phyloP scores from a whole-genome alignment of 2,113 vertebrate genomes.

The Podarcis raffonei region DNA sequence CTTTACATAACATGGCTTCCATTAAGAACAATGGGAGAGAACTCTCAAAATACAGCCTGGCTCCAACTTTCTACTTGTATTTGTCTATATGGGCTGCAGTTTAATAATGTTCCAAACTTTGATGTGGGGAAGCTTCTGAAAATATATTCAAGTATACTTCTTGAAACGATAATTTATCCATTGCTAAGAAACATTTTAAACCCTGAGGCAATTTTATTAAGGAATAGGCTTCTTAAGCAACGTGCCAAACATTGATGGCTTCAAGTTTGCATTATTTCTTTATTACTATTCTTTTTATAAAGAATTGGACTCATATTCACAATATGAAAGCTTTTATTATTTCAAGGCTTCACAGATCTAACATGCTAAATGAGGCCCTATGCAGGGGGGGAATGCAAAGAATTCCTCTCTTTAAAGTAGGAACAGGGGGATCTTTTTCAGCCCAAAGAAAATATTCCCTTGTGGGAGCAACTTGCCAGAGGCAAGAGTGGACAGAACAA shows the following conservation, averaged over 20 bases:
- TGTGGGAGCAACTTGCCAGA: too few relatives aligned
- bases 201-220: neutral
- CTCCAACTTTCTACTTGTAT: conserved; percentile 15
- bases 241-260: neutral
- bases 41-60: neutral
- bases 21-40: conserved; percentile 13
- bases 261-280: neutral
- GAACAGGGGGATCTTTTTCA: too few relatives aligned
- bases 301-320: neutral
- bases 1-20: neutral
- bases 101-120: neutral
- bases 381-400: neutral
- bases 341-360: neutral
- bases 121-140: neutral
- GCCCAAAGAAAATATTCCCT: too few relatives aligned
- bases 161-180: conserved; percentile 21
- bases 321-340: conserved; percentile 2
- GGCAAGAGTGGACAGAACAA: too few relatives aligned
- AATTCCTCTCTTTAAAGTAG: neutral
- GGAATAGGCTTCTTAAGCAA: neutral
- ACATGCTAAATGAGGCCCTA: neutral
- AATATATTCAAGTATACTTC: conserved; percentile 21
- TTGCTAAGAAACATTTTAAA: neutral
- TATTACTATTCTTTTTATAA: neutral
- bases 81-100: neutral